Evolutionary conservation across 2,113 vertebrate genomes (phyloP), one percentile per base, ranked within the genome.

Genomic region (Tachysurus vachellii): DNA sequence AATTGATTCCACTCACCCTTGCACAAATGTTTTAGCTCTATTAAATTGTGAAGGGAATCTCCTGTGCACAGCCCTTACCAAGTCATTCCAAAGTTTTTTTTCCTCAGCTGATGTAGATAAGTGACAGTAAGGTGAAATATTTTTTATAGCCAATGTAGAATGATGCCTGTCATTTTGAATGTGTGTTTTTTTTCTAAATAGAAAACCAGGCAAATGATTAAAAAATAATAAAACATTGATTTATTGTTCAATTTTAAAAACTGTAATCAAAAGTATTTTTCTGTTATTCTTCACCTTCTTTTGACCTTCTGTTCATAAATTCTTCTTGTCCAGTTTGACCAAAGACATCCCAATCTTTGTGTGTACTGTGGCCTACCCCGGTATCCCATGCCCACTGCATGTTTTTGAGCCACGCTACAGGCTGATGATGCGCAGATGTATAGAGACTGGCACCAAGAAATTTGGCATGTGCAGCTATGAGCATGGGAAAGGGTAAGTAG

Each of bases 391-490:
- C 86, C 96, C 96, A 0, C 94, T 98, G 88, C 97, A 98, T 16
- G 92, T 98, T 89, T 98, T 98, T 0, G 97, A 98, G 90, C 97
- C 97, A 6, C 96, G 96, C 2, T 98, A 98, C 89, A 96, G 97
- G 50, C 95, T 98, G 85, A 98, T 98, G 97, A 96, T 97, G 94
- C 96, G 97, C 0, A 95, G 96, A 36, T 98, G 97, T 92, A 96
- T 97, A 94, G 97, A 98, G 90, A 97, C 96, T 0, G 96, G 97
- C 90, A 96, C 97, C 1, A 97, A 95, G 92, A 96, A 93, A 91
- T 98, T 98, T n/a, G 97, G 97, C 90, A 98, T 98, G 97, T 98
- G 97, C 92, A 93, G 95, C 64, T 97, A 95, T 0, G 96, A 97
- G 89, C 93, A 94, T 0, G 96, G 96, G 66, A 97, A 96, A 91